Percentiles rank a stretch among this genome's conserved stretches.
These are phyloP conservation scores for Pseudomyrmex cubaensis DNA, from an alignment of 1,140 invertebrate species.

Conservation along the genomic window DNA sequence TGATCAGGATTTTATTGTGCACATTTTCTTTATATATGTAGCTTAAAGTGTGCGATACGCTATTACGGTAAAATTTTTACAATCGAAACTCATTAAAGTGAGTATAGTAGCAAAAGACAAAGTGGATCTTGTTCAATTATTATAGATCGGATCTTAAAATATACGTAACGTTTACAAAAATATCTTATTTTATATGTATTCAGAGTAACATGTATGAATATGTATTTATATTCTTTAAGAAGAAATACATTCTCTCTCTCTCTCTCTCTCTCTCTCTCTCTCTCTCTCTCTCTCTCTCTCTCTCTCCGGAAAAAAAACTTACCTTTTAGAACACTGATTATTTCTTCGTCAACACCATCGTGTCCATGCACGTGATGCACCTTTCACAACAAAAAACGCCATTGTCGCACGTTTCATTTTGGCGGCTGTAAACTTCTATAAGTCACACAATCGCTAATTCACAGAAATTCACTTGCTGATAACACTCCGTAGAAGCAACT, in stretches of 20 bases:
- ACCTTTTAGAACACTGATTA: constrained; percentile 6
- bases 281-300: neutral
- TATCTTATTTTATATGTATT: too few species aligned
- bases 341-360: neutral
- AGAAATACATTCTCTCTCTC: neutral
- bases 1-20: constrained; percentile 16
- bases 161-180: neutral
- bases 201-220: too few species aligned
- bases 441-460: neutral
- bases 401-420: neutral
- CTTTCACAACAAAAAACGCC: constrained; percentile 21
- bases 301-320: constrained; percentile 7
- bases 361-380: constrained; percentile 18
- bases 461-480: neutral
- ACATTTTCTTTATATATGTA: neutral
- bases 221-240: too few species aligned
- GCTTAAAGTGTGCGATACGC: neutral
- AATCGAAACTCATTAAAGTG: too few species aligned
- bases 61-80: neutral
- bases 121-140: too few species aligned
- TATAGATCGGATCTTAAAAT: neutral
- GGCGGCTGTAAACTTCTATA: neutral
- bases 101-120: too few species aligned
- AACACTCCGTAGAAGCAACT: neutral
- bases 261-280: neutral